Percentiles rank a stretch among this genome's conserved stretches.
phyloP scores from a whole-genome alignment of 2,797 vertebrate species.

The Brotula barbata region DNA sequence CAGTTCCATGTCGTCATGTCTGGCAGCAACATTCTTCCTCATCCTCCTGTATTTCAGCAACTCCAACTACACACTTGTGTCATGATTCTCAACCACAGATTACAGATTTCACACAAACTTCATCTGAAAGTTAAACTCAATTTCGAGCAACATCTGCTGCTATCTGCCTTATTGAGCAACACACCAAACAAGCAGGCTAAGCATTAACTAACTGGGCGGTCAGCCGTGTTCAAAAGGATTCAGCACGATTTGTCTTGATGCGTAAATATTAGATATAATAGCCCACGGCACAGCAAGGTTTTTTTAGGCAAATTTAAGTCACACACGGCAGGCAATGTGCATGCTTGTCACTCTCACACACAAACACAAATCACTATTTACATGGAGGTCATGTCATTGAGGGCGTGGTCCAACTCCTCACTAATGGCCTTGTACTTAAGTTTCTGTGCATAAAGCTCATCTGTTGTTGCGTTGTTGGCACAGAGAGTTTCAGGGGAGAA shows the following conservation, averaged over 20 bases:
- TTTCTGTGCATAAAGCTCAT: slow-evolving; percentile 91
- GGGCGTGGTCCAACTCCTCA: slow-evolving; percentile 89
- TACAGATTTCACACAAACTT: too few relatives aligned
- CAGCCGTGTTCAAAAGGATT: background rate
- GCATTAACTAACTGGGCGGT: background rate
- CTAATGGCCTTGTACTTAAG: slow-evolving; percentile 95
- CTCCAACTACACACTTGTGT: too few relatives aligned
- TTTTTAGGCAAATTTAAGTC: background rate
- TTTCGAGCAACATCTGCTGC: background rate
- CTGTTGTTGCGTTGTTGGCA: slow-evolving; percentile 62
- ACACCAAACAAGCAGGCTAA: background rate
- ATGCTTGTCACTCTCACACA: slow-evolving; percentile 10
- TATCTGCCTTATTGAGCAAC: background rate
- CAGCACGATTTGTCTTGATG: background rate
- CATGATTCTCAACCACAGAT: too few relatives aligned
- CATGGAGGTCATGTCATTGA: slow-evolving; percentile 91
- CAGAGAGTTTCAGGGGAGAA: slow-evolving; percentile 25
- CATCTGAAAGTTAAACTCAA: background rate
- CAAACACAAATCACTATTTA: slow-evolving; percentile 67
- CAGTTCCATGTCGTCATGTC: too few relatives aligned
- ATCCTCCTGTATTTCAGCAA: too few relatives aligned
- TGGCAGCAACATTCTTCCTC: too few relatives aligned
- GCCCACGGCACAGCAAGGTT: background rate
- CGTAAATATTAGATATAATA: background rate
- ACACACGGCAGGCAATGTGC: background rate